Evolutionary conservation across 2,113 vertebrate species (phyloP).

Genomic region (Pachypanchax playfairii): DNA sequence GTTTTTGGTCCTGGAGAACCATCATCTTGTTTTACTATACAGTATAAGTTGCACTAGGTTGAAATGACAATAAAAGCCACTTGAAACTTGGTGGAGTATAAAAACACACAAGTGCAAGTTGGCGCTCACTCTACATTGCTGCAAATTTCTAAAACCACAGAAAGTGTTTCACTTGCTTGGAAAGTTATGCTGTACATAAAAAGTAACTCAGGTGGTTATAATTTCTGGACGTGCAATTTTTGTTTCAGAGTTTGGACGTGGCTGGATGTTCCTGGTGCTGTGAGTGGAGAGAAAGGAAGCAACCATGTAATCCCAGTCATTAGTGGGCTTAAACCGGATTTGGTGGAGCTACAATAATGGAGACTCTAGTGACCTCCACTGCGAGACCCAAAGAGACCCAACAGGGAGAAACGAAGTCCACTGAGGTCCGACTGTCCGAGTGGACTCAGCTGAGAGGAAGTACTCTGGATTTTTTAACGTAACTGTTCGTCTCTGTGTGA

Average conservation of each 20-base stretch:
- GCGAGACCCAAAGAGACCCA: slow-evolving; percentile 64
- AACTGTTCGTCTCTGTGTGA: slow-evolving; percentile 32
- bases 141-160: not conserved
- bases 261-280: slow-evolving; percentile 49
- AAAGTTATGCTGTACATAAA: not conserved
- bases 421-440: slow-evolving; percentile 57
- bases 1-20: not conserved
- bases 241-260: slow-evolving; percentile 58
- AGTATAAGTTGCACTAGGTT: not conserved
- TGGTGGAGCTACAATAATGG: slow-evolving; percentile 74
- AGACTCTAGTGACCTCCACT: slow-evolving; percentile 71
- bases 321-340: slow-evolving; percentile 81
- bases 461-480: slow-evolving; percentile 58
- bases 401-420: slow-evolving; percentile 61
- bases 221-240: slow-evolving; percentile 28
- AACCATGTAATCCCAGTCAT: slow-evolving; percentile 77
- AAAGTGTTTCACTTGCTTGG: slow-evolving; percentile 4
- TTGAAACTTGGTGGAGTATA: not conserved
- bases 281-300: slow-evolving; percentile 48
- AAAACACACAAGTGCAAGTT: not conserved
- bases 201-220: slow-evolving; percentile 48
- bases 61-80: not conserved
- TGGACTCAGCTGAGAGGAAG: slow-evolving; percentile 48
- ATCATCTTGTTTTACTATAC: not conserved
- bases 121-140: not conserved